These are phyloP conservation scores for Pollachius pollachius DNA, from an alignment of 2,113 vertebrate genomes.

Conservation along the genomic window DNA sequence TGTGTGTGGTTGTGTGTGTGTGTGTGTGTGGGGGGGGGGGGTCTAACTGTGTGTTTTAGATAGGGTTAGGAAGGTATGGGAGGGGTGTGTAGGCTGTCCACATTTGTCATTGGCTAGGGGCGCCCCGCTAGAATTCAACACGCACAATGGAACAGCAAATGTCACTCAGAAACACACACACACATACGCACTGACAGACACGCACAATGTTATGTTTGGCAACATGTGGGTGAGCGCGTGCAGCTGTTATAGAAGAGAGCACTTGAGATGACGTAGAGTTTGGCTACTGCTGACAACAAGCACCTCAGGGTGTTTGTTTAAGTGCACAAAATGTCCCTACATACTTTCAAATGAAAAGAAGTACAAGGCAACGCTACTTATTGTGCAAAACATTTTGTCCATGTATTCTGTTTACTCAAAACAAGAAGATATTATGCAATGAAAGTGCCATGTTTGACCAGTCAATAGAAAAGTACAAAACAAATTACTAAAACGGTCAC, in stretches of 20 bases:
- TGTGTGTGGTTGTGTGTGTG: background rate
- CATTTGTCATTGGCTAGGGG: conserved; percentile 55
- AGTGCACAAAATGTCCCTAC: too few species aligned
- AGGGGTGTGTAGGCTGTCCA: conserved; percentile 48
- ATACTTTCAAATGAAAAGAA: too few species aligned
- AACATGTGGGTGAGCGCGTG: background rate
- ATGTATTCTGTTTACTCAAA: background rate
- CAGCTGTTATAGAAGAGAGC: background rate
- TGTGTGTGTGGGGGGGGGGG: background rate
- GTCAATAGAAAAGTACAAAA: background rate
- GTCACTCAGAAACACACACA: conserved; percentile 25
- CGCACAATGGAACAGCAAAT: conserved; percentile 51
- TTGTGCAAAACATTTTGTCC: background rate
- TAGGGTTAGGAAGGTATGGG: conserved; percentile 5
- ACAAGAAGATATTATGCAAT: background rate
- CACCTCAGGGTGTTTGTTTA: too few species aligned
- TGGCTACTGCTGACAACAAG: background rate
- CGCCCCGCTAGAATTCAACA: conserved; percentile 44
- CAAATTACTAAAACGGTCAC: background rate
- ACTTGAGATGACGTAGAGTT: background rate
- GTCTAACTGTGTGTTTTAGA: background rate
- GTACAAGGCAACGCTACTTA: too few species aligned
- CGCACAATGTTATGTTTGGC: background rate
- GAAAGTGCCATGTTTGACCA: background rate
- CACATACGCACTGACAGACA: conserved; percentile 4